Conservation (phyloP, 2,888 invertebrate genomes). For the Leptura quadrifasciata region DNA sequence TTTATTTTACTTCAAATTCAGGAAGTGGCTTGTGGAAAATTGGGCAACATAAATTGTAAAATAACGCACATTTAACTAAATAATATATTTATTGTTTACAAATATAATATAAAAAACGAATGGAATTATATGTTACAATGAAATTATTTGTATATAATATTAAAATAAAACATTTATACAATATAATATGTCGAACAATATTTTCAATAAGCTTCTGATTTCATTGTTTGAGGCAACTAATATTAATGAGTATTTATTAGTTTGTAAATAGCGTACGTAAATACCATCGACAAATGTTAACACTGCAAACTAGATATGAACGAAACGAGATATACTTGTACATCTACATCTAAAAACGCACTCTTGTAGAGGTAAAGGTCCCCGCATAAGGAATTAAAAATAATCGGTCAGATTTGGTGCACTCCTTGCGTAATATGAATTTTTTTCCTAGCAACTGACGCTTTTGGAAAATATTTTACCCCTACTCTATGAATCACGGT, state of each 20-base stretch:
- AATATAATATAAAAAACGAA: slow-evolving; percentile 33
- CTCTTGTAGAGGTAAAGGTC: neutral
- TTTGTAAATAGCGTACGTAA: no score
- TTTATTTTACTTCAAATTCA: no score
- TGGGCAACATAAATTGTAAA: no score
- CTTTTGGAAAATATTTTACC: no score
- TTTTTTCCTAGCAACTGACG: no score
- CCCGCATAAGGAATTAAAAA: neutral
- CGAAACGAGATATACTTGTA: no score
- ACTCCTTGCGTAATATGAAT: no score
- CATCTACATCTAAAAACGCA: neutral
- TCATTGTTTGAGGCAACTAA: neutral
- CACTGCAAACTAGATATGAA: no score
- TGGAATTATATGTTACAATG: slow-evolving; percentile 13
- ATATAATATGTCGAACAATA: slow-evolving; percentile 16
- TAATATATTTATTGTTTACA: slow-evolving; percentile 33
- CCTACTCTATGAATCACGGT: no score
- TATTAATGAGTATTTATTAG: neutral
- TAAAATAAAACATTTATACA: neutral
- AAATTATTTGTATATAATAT: slow-evolving; percentile 14
- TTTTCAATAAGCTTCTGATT: neutral
- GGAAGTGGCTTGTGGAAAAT: no score
- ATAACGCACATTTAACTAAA: slow-evolving; percentile 28
- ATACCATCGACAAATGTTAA: no score
- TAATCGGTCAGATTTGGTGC: neutral